Evolutionary conservation across 1,140 invertebrate genomes (phyloP), one percentile per base, ranked within the genome.

Genomic region (Sipha flava): DNA sequence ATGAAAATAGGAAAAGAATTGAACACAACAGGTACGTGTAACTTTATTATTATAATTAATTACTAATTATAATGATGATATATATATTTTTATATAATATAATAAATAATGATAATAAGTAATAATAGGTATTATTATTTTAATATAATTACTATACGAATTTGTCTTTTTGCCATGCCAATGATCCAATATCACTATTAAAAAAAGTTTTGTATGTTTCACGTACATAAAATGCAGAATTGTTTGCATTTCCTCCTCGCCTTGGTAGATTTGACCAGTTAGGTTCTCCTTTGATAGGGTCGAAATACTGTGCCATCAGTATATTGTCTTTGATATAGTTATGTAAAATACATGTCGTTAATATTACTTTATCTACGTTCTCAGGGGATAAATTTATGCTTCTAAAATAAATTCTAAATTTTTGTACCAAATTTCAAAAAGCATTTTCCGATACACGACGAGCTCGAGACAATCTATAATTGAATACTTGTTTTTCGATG

Each of bases 401-500:
- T 31, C 45, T 81, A 26, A 54, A 34, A 57, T 62, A 81, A 37
- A 82, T 82, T 59, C 66, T 14, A 80, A 82, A 82, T 68, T 81
- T 70, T 79, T 62, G 47, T 23, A 72, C 59, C 47, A 82, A 57
- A 79, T 86, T 85, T 5, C 85, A 85, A 82, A 87, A 87, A 21
- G 84, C n/a, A n/a, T n/a, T n/a, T n/a, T n/a, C n/a, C n/a, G n/a
- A n/a, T n/a, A n/a, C n/a, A n/a, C n/a, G n/a, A n/a, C 83, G 79
- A 43, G 84, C 85, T 57, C 85, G 81, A 14, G 83, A 84, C 37
- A 86, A 66, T 81, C 86, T 81, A 80, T 86, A 87, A 79, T 88
- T 87, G 81, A 84, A 87, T 49, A 85, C 82, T 79, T 82, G 14
- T 68, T 80, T 79, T 49, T 40, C 43, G 1, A 59, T 84, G 7